phyloP scores from a whole-genome alignment of 2,113 vertebrate species.

The Ailuropoda melanoleuca region DNA sequence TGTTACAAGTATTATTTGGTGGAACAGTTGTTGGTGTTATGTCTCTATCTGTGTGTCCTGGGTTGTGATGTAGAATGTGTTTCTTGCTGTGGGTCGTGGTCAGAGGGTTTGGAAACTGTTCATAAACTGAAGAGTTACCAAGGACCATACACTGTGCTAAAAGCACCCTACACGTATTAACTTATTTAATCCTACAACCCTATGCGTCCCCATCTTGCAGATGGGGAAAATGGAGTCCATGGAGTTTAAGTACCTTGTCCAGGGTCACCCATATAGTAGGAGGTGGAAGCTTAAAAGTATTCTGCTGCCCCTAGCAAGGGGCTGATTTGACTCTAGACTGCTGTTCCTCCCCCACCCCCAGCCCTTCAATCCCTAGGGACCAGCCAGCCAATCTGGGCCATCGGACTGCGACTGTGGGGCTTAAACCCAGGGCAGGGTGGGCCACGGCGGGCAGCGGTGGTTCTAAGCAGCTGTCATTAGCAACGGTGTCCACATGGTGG shows the following conservation, averaged over 20 bases:
- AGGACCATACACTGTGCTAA: background rate
- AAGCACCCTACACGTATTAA: background rate
- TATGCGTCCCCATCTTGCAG: background rate
- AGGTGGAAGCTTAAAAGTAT: background rate
- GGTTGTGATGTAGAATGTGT: background rate
- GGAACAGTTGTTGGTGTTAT: background rate
- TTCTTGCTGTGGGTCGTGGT: background rate
- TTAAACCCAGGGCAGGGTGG: background rate
- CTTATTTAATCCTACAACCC: background rate
- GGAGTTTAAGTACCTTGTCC: background rate
- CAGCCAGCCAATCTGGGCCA: background rate
- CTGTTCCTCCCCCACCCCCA: background rate
- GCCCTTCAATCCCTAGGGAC: background rate
- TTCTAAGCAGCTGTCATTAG: background rate
- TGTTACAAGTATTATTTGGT: background rate
- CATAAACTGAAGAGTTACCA: background rate
- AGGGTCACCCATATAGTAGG: background rate
- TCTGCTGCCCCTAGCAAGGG: background rate
- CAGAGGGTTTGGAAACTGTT: background rate
- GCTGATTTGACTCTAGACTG: background rate
- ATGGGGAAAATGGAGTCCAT: background rate
- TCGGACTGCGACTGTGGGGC: background rate
- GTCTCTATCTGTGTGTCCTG: background rate
- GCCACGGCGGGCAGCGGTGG: rapidly evolving
- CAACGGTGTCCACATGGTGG: background rate